Evolutionary conservation across 1,140 invertebrate species (phyloP).

Genomic region (Diorhabda carinulata): DNA sequence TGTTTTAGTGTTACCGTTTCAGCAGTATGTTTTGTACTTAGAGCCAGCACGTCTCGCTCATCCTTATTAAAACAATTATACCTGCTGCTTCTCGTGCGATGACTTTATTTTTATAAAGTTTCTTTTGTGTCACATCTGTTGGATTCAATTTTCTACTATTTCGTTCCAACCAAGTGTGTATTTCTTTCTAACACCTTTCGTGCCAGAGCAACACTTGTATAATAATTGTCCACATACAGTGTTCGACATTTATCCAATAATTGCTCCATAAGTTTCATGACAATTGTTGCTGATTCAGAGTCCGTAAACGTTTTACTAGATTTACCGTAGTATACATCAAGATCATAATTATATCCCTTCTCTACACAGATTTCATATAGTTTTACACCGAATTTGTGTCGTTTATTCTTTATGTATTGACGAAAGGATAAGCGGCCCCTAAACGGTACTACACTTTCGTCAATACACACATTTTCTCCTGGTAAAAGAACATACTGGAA

Average conservation of each 20-base stretch:
- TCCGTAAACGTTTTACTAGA: too few species aligned
- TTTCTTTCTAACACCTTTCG: conserved; percentile 28
- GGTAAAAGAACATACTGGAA: conserved; percentile 24
- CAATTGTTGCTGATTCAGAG: too few species aligned
- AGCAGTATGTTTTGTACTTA: too few species aligned
- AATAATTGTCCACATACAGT: conserved; percentile 38
- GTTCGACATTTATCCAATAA: conserved; percentile 31
- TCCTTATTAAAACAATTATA: too few species aligned
- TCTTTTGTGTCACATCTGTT: too few species aligned
- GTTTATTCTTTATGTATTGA: conserved; percentile 48
- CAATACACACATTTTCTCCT: conserved; percentile 26
- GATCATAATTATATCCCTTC: conserved; percentile 44
- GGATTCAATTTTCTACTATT: too few species aligned
- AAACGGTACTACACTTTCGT: conserved; percentile 42
- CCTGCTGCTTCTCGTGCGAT: too few species aligned
- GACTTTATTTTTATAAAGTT: too few species aligned
- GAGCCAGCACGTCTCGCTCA: too few species aligned
- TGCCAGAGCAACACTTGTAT: conserved; percentile 35
- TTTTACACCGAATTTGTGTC: conserved; percentile 48
- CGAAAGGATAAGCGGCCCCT: conserved; percentile 44
- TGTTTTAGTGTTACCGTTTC: too few species aligned
- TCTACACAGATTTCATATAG: conserved; percentile 45
- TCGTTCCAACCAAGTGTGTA: conserved; percentile 37
- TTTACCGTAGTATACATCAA: conserved; percentile 42
- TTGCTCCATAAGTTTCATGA: conserved; percentile 17